Evolutionary conservation across 2,797 vertebrate genomes (phyloP).

Genomic region (Phrynocephalus forsythii): DNA sequence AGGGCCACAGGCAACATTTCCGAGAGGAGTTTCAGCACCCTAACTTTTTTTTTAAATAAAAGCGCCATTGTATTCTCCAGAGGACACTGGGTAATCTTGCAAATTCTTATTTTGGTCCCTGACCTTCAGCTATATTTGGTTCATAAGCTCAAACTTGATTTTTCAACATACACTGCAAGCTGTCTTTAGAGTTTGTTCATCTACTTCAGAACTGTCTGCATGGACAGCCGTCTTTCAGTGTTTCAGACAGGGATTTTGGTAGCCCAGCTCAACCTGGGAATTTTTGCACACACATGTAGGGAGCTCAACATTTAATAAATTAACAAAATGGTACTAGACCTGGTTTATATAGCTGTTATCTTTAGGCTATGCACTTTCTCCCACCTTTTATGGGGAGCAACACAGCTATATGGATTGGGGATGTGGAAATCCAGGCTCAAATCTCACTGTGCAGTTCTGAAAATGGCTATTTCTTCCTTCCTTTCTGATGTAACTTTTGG

Average conservation of each 20-base stretch:
- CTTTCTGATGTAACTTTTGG: no score
- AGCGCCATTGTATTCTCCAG: no score
- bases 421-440: neutral
- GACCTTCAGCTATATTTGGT: neutral
- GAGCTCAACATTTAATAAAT: no score
- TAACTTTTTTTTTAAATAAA: no score
- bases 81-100: no score
- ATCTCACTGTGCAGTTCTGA: no score
- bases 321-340: no score
- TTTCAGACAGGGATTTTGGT: neutral
- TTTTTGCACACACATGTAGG: neutral
- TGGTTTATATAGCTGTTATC: neutral
- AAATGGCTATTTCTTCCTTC: no score
- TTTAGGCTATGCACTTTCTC: neutral
- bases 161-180: neutral
- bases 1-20: no score
- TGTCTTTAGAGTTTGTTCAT: neutral
- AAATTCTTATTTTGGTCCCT: no score
- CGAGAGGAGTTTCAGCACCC: no score
- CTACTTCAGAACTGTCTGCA: neutral
- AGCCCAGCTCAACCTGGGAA: neutral
- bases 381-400: neutral
- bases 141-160: neutral
- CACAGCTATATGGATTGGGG: neutral
- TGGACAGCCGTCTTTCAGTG: no score